Base-by-base conservation (phyloP, 2,113 vertebrate genomes). In the Euleptes europaea region DNA sequence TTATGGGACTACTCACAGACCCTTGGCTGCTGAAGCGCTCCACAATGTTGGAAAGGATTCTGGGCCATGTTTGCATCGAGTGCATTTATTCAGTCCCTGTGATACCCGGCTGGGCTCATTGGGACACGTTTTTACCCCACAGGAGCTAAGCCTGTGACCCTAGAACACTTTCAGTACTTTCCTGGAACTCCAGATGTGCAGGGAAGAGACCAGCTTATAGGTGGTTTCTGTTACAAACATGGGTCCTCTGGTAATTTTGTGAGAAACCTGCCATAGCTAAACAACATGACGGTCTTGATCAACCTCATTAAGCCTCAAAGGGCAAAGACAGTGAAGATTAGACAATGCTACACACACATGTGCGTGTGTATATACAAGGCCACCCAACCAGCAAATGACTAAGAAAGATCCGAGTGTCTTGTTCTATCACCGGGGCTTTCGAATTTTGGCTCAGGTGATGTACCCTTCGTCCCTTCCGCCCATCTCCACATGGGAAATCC, bases 381-480 rank as follows among this genome's bases (percentile, higher is more conserved):
- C 88, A 1, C 0, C 67, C 74, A 35, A 47, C n/a, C 42, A 51
- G 15, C 78, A n/a, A 26, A 88, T n/a, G 63, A 84, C 26, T 2
- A 84, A 79, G 79, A 84, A 84, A 1, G 35, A 78, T 65, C 35
- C 78, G 79, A 78, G 23, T 74, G 13, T 13, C 89, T 88, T 87
- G 80, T 74, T 81, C 77, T 70, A 63, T 85, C 60, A 72, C 21
- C 26, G 31, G 3, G 66, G 75, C 49, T 70, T 77, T 78, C 54
- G 78, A 77, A 31, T n/a, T 11, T 88, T 84, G 84, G 84, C 74
- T 5, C 3, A 83, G 84, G 40, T 2, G 44, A 88, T 23, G 54
- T 47, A 87, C 86, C 89, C 78, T 88, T 82, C 15, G 13, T 40
- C 1, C 6, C 35, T 91, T 92, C 81, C 76, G 89, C 90, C 10